Evolutionary conservation across 2,888 invertebrate species (phyloP).

Genomic region (Lacanobia oleracea): DNA sequence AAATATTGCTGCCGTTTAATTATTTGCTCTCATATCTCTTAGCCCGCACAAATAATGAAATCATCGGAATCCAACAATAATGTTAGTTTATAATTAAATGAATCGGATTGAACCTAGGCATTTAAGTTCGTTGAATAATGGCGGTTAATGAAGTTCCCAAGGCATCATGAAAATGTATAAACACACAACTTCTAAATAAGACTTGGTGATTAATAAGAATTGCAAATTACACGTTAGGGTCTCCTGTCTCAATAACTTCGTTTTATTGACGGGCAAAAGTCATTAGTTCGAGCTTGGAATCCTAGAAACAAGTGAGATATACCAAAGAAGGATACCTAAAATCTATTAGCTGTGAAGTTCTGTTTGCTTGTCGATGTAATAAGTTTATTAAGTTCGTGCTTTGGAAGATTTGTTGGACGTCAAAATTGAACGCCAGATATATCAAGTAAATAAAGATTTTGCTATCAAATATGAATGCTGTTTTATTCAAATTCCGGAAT

Average conservation of each 20-base stretch:
- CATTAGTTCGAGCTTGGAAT: constrained; percentile 26
- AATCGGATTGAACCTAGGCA: constrained; percentile 15
- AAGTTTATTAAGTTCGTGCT: neutral
- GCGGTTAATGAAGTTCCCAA: constrained; percentile 17
- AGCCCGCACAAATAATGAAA: neutral
- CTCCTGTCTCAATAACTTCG: constrained; percentile 47
- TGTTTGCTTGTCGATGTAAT: neutral
- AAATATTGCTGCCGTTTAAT: neutral
- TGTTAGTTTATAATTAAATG: neutral
- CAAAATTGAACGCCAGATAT: too few species aligned
- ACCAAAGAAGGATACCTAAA: neutral
- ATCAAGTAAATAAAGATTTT: too few species aligned
- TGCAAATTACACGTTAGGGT: constrained; percentile 44
- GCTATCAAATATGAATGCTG: too few species aligned
- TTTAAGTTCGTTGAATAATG: constrained; percentile 40
- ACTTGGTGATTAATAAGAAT: constrained; percentile 52
- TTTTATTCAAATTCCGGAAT: too few species aligned
- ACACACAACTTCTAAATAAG: constrained; percentile 40
- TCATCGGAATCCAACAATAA: neutral
- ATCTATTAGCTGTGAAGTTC: neutral
- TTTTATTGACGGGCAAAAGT: constrained; percentile 45
- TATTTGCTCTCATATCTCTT: neutral
- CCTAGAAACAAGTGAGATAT: neutral
- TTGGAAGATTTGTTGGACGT: neutral
- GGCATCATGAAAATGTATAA: constrained; percentile 49